phyloP scores from a whole-genome alignment of 2,888 invertebrate genomes.

The Leptarthrus brevirostris region DNA sequence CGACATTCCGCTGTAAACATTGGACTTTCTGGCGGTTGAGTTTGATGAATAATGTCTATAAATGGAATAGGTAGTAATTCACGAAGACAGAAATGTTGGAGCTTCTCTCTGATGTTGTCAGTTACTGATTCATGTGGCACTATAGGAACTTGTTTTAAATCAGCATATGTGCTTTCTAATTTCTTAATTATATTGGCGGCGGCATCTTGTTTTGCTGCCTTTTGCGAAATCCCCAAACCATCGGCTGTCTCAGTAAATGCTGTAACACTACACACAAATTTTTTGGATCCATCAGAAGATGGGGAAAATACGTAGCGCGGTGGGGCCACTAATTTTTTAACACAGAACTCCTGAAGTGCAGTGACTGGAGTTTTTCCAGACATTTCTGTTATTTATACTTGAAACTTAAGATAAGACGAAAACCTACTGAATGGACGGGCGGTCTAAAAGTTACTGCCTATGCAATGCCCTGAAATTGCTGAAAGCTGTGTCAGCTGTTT shows the following conservation, averaged over 20 bases:
- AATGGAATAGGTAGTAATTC: conserved; percentile 62
- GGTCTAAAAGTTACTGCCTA: too few species aligned
- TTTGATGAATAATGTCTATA: conserved; percentile 63
- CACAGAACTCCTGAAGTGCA: conserved; percentile 63
- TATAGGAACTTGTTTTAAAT: conserved; percentile 55
- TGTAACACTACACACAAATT: conserved; percentile 61
- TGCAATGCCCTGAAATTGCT: too few species aligned
- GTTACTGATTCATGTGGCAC: conserved; percentile 53
- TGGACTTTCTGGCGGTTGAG: conserved; percentile 62
- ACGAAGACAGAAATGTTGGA: conserved; percentile 64
- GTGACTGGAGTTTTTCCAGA: conserved; percentile 64
- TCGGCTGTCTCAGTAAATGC: conserved; percentile 63
- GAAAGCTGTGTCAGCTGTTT: too few species aligned
- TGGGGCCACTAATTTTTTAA: conserved; percentile 57
- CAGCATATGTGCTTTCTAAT: conserved; percentile 61
- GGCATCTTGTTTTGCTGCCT: conserved; percentile 66
- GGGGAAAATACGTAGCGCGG: conserved; percentile 59
- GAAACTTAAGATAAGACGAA: too few species aligned
- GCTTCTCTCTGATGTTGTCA: conserved; percentile 58
- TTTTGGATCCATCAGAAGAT: conserved; percentile 56
- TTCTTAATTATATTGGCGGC: conserved; percentile 65
- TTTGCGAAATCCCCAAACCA: conserved; percentile 68
- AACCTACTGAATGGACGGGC: too few species aligned
- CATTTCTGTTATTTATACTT: too few species aligned
- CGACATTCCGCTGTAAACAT: conserved; percentile 63